A percentile compares a stretch with the other conserved stretches of the same genome.
phyloP scores from a whole-genome alignment of 2,113 vertebrate genomes.

The Elanoides forficatus region DNA sequence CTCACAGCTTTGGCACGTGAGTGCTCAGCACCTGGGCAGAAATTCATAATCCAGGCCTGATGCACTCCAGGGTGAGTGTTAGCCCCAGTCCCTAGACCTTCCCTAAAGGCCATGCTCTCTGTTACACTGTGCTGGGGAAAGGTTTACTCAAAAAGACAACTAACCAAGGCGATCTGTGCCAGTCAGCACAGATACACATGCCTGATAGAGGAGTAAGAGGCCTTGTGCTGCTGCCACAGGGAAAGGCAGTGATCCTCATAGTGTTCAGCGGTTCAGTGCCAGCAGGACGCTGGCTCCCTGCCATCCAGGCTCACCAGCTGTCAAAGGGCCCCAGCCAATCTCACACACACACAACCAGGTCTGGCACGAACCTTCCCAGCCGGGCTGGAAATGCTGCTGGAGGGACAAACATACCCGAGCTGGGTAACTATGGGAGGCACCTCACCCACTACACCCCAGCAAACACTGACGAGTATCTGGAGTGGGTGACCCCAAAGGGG shows the following conservation, averaged over 20 bases:
- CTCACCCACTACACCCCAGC: not conserved
- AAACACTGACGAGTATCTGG: not conserved
- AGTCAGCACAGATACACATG: not conserved
- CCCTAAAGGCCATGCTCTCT: not conserved
- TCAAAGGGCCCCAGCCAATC: not conserved
- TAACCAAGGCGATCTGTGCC: not conserved
- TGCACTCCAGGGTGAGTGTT: not conserved
- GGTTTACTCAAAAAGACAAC: not conserved
- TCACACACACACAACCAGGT: not conserved
- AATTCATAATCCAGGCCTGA: not conserved
- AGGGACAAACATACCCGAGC: not conserved
- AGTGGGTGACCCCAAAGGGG: not conserved
- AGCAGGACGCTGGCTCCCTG: not conserved
- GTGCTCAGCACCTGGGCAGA: not conserved
- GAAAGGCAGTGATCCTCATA: not conserved
- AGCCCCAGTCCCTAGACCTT: not conserved
- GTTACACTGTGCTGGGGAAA: not conserved
- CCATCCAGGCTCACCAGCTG: not conserved
- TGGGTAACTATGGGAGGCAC: not conserved
- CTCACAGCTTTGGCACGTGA: constrained; percentile 26
- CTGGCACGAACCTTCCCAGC: not conserved
- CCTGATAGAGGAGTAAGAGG: not conserved
- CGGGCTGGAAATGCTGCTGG: not conserved
- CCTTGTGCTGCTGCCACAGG: not conserved
- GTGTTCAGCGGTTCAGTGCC: not conserved